phyloP scores from a whole-genome alignment of 2,888 invertebrate species.

The Drosophila kambysellisi region DNA sequence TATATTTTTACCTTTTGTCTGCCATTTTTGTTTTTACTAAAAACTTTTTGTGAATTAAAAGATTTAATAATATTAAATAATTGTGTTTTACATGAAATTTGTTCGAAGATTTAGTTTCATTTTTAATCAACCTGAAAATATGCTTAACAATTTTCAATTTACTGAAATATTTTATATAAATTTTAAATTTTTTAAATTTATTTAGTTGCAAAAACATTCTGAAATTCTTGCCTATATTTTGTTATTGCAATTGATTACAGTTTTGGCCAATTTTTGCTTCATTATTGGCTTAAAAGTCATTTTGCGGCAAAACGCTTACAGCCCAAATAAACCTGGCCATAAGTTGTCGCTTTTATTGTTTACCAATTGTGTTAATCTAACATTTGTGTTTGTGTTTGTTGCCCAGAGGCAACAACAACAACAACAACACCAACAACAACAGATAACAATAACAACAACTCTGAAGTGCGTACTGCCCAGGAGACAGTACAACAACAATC shows the following conservation, averaged over 20 bases:
- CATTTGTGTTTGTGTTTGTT: constrained; percentile 59
- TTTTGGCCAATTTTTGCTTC: neutral
- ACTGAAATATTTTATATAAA: neutral
- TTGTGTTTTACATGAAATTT: constrained; percentile 6
- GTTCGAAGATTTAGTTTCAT: neutral
- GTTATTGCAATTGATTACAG: constrained; percentile 3
- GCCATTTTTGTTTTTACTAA: constrained; percentile 6
- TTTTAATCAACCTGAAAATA: constrained; percentile 2
- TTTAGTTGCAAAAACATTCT: neutral
- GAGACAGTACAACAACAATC: constrained; percentile 65
- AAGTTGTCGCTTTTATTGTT: constrained; percentile 75
- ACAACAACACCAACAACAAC: constrained; percentile 35
- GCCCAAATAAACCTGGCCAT: constrained; percentile 51
- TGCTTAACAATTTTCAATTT: neutral
- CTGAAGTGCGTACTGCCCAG: constrained; percentile 42
- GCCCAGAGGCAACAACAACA: constrained; percentile 25
- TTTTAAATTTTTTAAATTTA: neutral
- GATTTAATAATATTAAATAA: constrained; percentile 9
- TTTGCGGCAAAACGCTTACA: constrained; percentile 50
- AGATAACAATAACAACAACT: constrained; percentile 38
- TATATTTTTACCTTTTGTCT: constrained; percentile 22
- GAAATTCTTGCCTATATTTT: neutral
- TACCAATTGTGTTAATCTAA: constrained; percentile 79
- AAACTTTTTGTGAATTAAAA: constrained; percentile 21
- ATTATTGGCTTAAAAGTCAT: constrained; percentile 10